phyloP scores from a whole-genome alignment of 2,888 invertebrate genomes.

The Hofmannophila pseudospretella region DNA sequence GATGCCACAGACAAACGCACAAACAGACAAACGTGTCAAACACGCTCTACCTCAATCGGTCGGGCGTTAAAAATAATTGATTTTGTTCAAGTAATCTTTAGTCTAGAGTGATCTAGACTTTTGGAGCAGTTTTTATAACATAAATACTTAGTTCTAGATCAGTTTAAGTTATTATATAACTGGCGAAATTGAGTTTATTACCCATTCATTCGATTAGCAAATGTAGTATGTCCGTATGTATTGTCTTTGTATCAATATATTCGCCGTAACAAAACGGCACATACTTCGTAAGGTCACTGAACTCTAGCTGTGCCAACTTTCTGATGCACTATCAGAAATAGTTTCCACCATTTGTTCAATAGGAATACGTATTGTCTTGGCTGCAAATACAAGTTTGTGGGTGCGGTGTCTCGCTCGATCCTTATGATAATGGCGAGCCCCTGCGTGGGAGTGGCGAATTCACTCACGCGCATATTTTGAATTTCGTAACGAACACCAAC shows the following conservation, averaged over 20 bases:
- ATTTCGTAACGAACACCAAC: background rate
- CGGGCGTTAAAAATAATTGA: too few species aligned
- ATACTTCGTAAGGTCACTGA: background rate
- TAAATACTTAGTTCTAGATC: too few species aligned
- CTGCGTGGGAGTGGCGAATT: slow-evolving; percentile 1
- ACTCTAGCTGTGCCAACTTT: background rate
- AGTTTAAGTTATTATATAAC: too few species aligned
- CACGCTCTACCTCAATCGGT: too few species aligned
- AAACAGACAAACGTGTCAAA: too few species aligned
- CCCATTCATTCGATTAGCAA: too few species aligned
- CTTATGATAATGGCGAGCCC: slow-evolving; percentile 1
- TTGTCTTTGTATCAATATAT: background rate
- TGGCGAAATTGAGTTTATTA: too few species aligned
- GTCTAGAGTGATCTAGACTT: too few species aligned
- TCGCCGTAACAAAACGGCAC: background rate
- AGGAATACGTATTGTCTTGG: background rate
- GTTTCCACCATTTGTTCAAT: background rate
- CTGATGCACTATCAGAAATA: background rate
- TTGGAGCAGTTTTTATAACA: too few species aligned
- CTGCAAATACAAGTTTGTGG: background rate
- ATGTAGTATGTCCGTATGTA: too few species aligned
- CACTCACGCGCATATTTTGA: slow-evolving; percentile 1
- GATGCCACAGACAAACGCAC: too few species aligned
- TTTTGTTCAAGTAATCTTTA: too few species aligned
- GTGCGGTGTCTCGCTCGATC: slow-evolving; percentile 1